Evolutionary conservation across 1,140 invertebrate genomes (phyloP), one percentile per base, ranked within the genome.

Genomic region (Leucophenga varia): DNA sequence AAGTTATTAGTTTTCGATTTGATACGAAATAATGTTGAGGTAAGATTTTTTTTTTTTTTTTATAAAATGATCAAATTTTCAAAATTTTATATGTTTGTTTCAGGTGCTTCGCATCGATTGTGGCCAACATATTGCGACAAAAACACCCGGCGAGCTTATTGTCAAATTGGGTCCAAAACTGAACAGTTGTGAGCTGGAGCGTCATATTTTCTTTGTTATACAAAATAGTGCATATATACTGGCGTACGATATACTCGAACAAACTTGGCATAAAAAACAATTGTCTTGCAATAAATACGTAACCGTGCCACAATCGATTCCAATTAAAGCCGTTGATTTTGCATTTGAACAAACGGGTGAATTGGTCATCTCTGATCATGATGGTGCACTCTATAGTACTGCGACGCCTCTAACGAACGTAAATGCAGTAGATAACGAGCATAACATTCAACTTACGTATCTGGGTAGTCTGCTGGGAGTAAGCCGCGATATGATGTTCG

Each of bases 1-100:
- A 57, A 72, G 9, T 37, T 74, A 10, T 55, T 74, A 18, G 71
- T 73, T 7, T 74, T 71, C 18, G 71, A 74, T 57, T 32, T 74
- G 17, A 51, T 73, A 14, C 59, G 64, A 0, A 54, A 64, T 17
- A 71, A 71, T 55, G 59, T 50, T 0, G 70, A 55, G 43, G 52
- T 55, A 37, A 32, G 20, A 7, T n/a, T n/a, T n/a, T n/a, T n/a
- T n/a, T n/a, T n/a, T n/a, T n/a, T n/a, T n/a, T n/a, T n/a, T n/a
- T n/a, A n/a, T n/a, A n/a, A n/a, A n/a, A n/a, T n/a, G n/a, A n/a
- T n/a, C n/a, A n/a, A n/a, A 30, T 30, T 30, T 8, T 30, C 25
- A 30, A 30, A 30, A 30, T 30, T 30, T n/a, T 30, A n/a, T 30
- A n/a, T 16, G 5, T 35, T 38, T 20, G 7, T 38, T 16, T 16